These are phyloP conservation scores for Himantopus leucocephalus DNA, from an alignment of 2,113 vertebrate genomes.

Conservation along the genomic window DNA sequence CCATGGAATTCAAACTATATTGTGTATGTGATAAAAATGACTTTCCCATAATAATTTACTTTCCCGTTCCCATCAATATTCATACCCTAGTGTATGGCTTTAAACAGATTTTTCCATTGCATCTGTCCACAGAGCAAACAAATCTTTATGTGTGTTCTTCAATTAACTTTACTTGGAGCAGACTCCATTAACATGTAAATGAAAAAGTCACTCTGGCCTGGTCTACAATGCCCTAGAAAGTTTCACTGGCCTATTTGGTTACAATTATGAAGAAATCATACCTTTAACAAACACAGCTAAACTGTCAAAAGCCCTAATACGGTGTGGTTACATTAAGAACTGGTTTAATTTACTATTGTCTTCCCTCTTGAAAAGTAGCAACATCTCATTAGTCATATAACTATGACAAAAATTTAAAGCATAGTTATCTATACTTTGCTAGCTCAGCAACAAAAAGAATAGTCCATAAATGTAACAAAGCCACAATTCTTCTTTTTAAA, in stretches of 20 bases:
- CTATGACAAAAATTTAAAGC: background rate
- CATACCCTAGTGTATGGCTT: constrained; percentile 32
- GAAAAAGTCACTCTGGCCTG: constrained; percentile 34
- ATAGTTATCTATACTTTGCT: background rate
- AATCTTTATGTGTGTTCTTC: constrained; percentile 55
- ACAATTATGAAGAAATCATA: background rate
- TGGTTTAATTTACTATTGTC: background rate
- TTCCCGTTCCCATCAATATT: constrained; percentile 51
- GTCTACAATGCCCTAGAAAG: background rate
- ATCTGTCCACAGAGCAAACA: constrained; percentile 59
- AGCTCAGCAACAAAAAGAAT: background rate
- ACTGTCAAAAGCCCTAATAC: background rate
- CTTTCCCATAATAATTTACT: constrained; percentile 49
- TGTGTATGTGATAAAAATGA: constrained; percentile 11
- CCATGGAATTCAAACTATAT: constrained; percentile 16
- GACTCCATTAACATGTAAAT: constrained; percentile 66
- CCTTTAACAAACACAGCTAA: background rate
- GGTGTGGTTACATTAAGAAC: background rate
- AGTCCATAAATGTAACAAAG: background rate
- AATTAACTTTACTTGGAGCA: constrained; percentile 52
- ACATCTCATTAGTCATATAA: background rate
- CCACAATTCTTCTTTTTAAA: background rate
- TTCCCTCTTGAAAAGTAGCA: background rate
- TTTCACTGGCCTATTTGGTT: background rate
- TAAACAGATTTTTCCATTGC: constrained; percentile 50